Evolutionary conservation across 1,140 invertebrate genomes (phyloP), one percentile per base, ranked within the genome.

Genomic region (Chrysopa pallens): DNA sequence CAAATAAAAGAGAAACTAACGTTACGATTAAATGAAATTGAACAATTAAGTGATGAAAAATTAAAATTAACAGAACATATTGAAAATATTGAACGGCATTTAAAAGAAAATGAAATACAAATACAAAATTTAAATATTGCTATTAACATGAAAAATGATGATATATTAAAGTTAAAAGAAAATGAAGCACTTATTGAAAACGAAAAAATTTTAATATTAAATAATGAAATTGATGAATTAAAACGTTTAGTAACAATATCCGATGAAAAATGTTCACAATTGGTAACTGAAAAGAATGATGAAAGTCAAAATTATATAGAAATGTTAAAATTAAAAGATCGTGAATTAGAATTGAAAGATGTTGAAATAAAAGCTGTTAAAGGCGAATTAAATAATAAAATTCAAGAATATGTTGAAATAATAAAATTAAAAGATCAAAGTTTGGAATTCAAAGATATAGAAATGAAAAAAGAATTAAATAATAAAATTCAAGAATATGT

Each of bases 11-110:
- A 27, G 5, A 9, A 29, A 11, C 27, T 40, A 23, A 29, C 39
- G 3, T 27, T 17, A 37, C 6, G 17, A 23, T 8, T 13, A 42
- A 44, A 50, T 35, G 57, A 66, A 45, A 61, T 56, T 39, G 40
- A 48, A n/a, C 51, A 38, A 40, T 49, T 67, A 29, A 43, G 53
- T 23, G 57, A 62, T 47, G 56, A 55, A 39, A 33, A 33, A 9
- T 12, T 11, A 2, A 12, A 33, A 33, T 12, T 33, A 33, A 33
- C n/a, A 11, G 31, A 50, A 54, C 15, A 56, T 50, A 38, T 27
- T 63, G 6, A 50, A 49, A 7, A 42, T 5, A 1, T 54, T 56
- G 27, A 43, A 59, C 0, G 43, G 53, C 6, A 49, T 50, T 27
- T 44, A 37, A 15, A 46, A 15, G 12, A 9, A 5, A 14, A 39